phyloP scores from a whole-genome alignment of 2,113 vertebrate species.

The Nannospalax galili region DNA sequence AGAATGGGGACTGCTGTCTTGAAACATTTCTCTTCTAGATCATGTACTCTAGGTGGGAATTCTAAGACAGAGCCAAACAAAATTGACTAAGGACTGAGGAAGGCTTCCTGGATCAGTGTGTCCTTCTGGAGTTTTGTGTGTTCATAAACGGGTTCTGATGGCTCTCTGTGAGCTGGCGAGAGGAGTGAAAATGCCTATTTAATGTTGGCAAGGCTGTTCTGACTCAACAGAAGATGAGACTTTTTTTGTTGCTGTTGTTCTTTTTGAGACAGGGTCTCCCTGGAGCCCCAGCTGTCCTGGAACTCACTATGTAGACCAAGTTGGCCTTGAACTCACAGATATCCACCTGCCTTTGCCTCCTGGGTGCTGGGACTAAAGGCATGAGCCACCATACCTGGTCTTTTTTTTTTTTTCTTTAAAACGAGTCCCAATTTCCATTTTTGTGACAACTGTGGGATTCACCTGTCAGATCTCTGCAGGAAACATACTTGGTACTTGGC shows the following conservation, averaged over 20 bases:
- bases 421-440: neutral
- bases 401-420: neutral
- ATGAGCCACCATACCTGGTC: too few relatives aligned
- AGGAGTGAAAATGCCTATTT: neutral
- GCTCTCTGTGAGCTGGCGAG: neutral
- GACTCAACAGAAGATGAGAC: neutral
- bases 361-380: too few relatives aligned
- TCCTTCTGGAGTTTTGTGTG: neutral
- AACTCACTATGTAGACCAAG: too few relatives aligned
- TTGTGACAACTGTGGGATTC: accelerated
- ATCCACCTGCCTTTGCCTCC: too few relatives aligned
- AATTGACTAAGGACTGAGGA: neutral
- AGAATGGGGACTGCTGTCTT: neutral
- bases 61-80: neutral
- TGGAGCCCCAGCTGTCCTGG: too few relatives aligned
- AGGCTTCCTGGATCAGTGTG: neutral
- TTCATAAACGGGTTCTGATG: neutral
- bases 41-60: neutral
- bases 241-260: too few relatives aligned
- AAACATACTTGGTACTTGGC: neutral
- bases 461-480: neutral
- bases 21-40: neutral
- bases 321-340: too few relatives aligned
- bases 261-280: too few relatives aligned
- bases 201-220: neutral